phyloP scores from a whole-genome alignment of 2,797 vertebrate species.

The Anguilla pacifica region DNA sequence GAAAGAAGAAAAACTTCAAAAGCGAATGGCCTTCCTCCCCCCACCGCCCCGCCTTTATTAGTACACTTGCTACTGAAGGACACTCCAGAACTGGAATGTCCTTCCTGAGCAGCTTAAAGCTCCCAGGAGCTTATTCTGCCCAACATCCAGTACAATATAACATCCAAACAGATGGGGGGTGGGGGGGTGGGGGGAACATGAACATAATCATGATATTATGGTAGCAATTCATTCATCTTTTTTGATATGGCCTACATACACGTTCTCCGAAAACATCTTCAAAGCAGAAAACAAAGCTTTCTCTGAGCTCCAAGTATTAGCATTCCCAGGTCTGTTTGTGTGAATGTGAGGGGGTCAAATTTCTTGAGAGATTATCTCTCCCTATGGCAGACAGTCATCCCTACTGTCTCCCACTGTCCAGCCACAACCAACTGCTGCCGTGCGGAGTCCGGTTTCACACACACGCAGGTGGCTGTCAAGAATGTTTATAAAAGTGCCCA shows the following conservation, averaged over 20 bases:
- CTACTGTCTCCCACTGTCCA: background rate
- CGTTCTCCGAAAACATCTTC: slow-evolving; percentile 5
- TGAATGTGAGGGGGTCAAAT: slow-evolving; percentile 4
- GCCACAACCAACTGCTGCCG: slow-evolving; percentile 13
- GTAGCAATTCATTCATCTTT: slow-evolving; percentile 35
- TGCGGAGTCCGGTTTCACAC: slow-evolving; percentile 60
- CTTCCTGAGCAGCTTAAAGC: slow-evolving; percentile 47
- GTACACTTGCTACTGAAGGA: slow-evolving; percentile 59
- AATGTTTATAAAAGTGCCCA: slow-evolving; percentile 61
- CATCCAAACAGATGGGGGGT: background rate
- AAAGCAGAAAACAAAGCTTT: slow-evolving; percentile 4
- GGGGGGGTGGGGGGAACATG: slow-evolving; percentile 1
- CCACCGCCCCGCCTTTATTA: slow-evolving; percentile 53
- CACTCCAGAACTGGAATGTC: slow-evolving; percentile 61
- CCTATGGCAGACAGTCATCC: background rate
- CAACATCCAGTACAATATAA: slow-evolving; percentile 34
- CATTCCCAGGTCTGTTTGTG: slow-evolving; percentile 10
- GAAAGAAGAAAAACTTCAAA: slow-evolving; percentile 56
- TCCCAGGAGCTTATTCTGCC: slow-evolving; percentile 50
- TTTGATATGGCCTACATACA: background rate
- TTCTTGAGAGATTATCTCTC: slow-evolving; percentile 6
- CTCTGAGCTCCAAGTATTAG: background rate
- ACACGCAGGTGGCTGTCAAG: slow-evolving; percentile 66
- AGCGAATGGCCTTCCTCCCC: slow-evolving; percentile 45
- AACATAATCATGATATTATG: slow-evolving; percentile 30